These are phyloP conservation scores for Schizaphis graminum DNA, from an alignment of 2,888 invertebrate species.

Conservation along the genomic window DNA sequence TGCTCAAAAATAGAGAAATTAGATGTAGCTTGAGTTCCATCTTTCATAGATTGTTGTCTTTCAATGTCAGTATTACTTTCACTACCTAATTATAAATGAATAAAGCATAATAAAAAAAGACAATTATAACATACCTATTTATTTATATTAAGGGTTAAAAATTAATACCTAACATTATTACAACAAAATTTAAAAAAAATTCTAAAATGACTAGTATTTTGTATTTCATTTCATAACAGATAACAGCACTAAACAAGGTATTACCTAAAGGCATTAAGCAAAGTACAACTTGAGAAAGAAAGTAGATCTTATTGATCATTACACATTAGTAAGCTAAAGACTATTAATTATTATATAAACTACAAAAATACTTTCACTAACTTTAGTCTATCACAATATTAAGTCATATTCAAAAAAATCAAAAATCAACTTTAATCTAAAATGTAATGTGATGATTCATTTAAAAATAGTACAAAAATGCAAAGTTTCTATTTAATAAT, in stretches of 20 bases:
- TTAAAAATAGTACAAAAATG: too few species aligned
- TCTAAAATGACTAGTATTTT: slow-evolving; percentile 3
- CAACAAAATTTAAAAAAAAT: slow-evolving; percentile 11
- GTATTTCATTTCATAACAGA: slow-evolving; percentile 3
- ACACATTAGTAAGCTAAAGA: slow-evolving; percentile 12
- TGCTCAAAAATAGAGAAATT: too few species aligned
- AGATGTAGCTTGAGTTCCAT: too few species aligned
- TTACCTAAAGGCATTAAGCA: not conserved
- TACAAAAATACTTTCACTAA: slow-evolving; percentile 12
- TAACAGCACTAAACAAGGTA: slow-evolving; percentile 12
- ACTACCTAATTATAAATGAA: too few species aligned
- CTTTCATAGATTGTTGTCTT: too few species aligned
- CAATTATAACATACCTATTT: not conserved
- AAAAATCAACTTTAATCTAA: not conserved
- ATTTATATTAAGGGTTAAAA: slow-evolving; percentile 12
- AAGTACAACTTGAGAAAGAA: slow-evolving; percentile 12
- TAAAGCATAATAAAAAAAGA: too few species aligned
- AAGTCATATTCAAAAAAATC: not conserved
- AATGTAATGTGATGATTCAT: too few species aligned
- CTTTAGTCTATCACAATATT: slow-evolving; percentile 12
- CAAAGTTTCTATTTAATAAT: too few species aligned
- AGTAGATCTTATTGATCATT: not conserved
- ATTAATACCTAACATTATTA: slow-evolving; percentile 1
- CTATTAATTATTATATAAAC: slow-evolving; percentile 12
- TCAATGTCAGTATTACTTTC: too few species aligned